These are phyloP conservation scores for Myrmecobius fasciatus DNA, from an alignment of 2,113 vertebrate genomes.

Conservation along the genomic window DNA sequence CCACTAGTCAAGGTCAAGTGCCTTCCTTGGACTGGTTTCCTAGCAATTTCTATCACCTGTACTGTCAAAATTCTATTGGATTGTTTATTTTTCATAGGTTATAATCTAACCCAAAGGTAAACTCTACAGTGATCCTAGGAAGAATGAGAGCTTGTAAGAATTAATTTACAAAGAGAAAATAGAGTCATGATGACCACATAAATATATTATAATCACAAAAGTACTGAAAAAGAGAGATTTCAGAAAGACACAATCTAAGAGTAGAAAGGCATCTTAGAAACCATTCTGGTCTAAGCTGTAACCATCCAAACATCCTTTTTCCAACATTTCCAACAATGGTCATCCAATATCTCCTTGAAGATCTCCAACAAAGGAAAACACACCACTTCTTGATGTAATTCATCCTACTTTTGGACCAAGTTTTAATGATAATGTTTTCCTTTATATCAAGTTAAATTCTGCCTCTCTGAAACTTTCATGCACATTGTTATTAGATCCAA, in stretches of 20 bases:
- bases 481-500: not conserved
- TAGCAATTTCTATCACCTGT: not conserved
- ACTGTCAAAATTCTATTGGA: not conserved
- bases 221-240: not conserved
- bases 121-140: not conserved
- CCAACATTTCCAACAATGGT: not conserved
- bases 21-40: not conserved
- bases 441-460: not conserved
- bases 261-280: not conserved
- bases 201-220: not conserved
- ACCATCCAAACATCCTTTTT: not conserved
- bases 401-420: not conserved
- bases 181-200: not conserved
- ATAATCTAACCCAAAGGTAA: not conserved
- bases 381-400: not conserved
- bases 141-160: not conserved
- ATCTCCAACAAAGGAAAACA: not conserved
- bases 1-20: not conserved
- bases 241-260: not conserved
- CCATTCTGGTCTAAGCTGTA: not conserved
- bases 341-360: not conserved
- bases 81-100: not conserved
- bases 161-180: not conserved
- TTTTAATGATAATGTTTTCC: not conserved
- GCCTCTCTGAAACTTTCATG: not conserved